Percentiles rank a stretch among this genome's conserved stretches.
phyloP scores from a whole-genome alignment of 2,888 invertebrate species.

The Drosophila pullipes region DNA sequence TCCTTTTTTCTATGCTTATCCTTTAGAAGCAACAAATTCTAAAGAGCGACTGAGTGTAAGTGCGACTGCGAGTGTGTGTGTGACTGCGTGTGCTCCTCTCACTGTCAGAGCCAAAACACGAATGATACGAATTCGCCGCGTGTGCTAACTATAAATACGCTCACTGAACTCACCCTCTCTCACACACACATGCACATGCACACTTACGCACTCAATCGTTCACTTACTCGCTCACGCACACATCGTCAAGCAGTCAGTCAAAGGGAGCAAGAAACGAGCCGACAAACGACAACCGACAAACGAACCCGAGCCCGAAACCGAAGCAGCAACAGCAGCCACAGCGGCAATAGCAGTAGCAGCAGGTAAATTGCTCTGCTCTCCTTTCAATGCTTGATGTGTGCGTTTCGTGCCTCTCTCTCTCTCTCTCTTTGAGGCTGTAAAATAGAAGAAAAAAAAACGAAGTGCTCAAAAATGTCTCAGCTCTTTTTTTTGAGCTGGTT shows the following conservation, averaged over 20 bases:
- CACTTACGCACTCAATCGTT: slow-evolving; percentile 55
- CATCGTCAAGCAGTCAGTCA: slow-evolving; percentile 33
- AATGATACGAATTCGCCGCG: slow-evolving; percentile 84
- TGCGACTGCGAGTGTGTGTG: slow-evolving; percentile 17
- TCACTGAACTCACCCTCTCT: slow-evolving; percentile 62
- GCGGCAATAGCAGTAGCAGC: slow-evolving; percentile 27
- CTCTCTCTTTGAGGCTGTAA: slow-evolving; percentile 40
- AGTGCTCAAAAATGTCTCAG: slow-evolving; percentile 51
- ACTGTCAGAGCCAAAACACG: slow-evolving; percentile 85
- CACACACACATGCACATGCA: slow-evolving; percentile 36
- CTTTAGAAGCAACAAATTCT: slow-evolving; percentile 74
- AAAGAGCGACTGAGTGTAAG: slow-evolving; percentile 28
- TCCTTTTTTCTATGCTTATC: slow-evolving; percentile 69
- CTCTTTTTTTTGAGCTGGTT: slow-evolving; percentile 37
- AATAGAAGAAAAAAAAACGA: slow-evolving; percentile 31
- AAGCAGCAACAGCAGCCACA: slow-evolving; percentile 12
- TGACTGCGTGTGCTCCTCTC: slow-evolving; percentile 69
- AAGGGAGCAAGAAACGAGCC: slow-evolving; percentile 48
- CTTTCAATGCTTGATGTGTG: slow-evolving; percentile 32
- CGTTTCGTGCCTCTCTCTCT: slow-evolving; percentile 7
- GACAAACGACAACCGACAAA: slow-evolving; percentile 8
- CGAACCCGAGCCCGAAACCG: slow-evolving; percentile 27
- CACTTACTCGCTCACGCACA: slow-evolving; percentile 37
- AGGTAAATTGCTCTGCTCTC: slow-evolving; percentile 51
- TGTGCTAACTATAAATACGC: slow-evolving; percentile 82